phyloP scores from a whole-genome alignment of 2,113 vertebrate genomes.

The Ellobius talpinus region DNA sequence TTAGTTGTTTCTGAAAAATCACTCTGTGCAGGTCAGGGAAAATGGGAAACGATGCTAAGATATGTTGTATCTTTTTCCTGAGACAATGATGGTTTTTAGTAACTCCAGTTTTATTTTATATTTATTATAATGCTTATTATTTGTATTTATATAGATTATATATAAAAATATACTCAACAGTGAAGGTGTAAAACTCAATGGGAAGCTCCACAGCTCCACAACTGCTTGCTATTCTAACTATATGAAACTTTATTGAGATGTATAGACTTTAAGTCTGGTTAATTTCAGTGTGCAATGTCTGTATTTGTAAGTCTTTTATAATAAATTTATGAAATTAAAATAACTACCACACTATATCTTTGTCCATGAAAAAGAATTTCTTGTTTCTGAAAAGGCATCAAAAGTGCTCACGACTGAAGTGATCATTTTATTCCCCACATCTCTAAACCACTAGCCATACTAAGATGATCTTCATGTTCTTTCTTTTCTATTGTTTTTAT shows the following conservation, averaged over 20 bases:
- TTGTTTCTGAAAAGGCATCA: neutral
- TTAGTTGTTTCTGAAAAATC: neutral
- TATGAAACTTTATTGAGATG: neutral
- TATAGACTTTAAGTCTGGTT: neutral
- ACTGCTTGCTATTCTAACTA: neutral
- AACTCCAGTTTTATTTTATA: neutral
- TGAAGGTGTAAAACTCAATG: neutral
- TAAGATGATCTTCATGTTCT: neutral
- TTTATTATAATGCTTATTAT: neutral
- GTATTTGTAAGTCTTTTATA: neutral
- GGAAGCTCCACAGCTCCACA: neutral
- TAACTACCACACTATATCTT: neutral
- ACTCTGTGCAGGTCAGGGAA: neutral
- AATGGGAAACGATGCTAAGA: neutral
- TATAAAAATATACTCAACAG: neutral
- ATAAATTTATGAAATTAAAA: neutral
- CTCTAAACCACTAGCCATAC: neutral
- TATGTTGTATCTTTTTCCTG: neutral
- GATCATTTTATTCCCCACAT: neutral
- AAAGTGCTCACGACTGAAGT: neutral
- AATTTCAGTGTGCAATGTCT: neutral
- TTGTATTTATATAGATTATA: neutral
- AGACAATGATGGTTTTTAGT: neutral
- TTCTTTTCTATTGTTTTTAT: neutral
- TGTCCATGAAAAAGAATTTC: neutral